Evolutionary conservation across 2,888 invertebrate species (phyloP), one percentile per base, ranked within the genome.

Genomic region (Choreutis nemorana): DNA sequence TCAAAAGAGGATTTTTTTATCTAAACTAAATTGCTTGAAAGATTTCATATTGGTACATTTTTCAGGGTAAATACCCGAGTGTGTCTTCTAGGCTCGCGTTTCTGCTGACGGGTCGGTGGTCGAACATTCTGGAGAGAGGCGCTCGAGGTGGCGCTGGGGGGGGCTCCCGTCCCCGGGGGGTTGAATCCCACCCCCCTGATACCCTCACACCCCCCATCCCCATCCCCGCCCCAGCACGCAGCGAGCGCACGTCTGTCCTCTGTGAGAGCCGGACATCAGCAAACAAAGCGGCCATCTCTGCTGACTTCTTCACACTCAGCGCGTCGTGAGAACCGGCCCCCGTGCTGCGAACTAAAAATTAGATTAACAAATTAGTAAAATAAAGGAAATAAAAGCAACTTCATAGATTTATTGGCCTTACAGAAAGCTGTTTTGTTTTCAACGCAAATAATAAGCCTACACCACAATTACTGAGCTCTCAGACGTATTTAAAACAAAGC

Each of bases 221-320:
- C 4, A 57, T 33, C 25, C 55, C 47, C 10, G 56, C 62, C 44
- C 53, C 68, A 14, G 40, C 70, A 16, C 48, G 50, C 8, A 77
- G 45, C 0, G 72, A 54, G 2, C 78, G 61, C 30, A 87, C 85
- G 54, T 87, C 87, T 0, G 87, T 87, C 8, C 87, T 83, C 61
- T 87, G 87, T 14, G 85, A 86, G 1, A 87, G 73, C 20, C 87
- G 84, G 24, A 87, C 85, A 50, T 90, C 89, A 0, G 90, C 89
- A 57, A 94, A 93, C 14, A 93, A 71, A 0, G 92, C 93, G 0
- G 92, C 93, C 48, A 93, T 92, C 61, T 93, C 93, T 0, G 92
- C 92, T 2, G 90, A 90, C 57, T 93, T 93, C 63, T 93, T 93
- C 14, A 92, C 90, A 30, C 91, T 90, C 0, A 92, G 67, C 0